Percentiles rank a stretch among this genome's conserved stretches.
Conservation (phyloP, 2,113 vertebrate genomes). For the Lucifuga dentata region DNA sequence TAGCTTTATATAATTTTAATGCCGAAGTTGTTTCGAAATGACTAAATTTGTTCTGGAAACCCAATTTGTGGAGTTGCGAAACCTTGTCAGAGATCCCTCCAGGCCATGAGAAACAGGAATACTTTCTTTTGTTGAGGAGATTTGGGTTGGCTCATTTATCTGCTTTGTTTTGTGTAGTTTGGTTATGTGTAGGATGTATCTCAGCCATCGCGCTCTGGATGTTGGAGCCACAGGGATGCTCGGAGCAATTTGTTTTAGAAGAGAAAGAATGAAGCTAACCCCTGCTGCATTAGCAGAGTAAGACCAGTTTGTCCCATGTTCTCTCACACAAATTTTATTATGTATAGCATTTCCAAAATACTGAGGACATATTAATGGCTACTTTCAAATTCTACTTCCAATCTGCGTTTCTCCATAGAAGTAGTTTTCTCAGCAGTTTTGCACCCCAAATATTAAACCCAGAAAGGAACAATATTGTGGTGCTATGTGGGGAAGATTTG, state of each 20-base stretch:
- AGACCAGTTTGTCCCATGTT: slow-evolving; percentile 46
- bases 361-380: too few species aligned
- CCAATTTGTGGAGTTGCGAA: not conserved
- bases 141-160: not conserved
- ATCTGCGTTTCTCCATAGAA: slow-evolving; percentile 8
- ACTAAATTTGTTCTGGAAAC: not conserved
- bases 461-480: not conserved
- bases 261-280: slow-evolving; percentile 33
- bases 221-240: slow-evolving; percentile 60
- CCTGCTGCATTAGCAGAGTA: slow-evolving; percentile 26
- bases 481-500: not conserved
- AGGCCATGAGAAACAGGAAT: slow-evolving; percentile 25
- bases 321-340: slow-evolving; percentile 22
- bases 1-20: not conserved
- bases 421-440: too few species aligned
- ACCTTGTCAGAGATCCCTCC: slow-evolving; percentile 27
- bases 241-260: slow-evolving; percentile 64
- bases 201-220: slow-evolving; percentile 26
- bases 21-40: not conserved
- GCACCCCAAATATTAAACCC: slow-evolving; percentile 8
- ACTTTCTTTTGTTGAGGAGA: slow-evolving; percentile 4
- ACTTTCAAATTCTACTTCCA: slow-evolving; percentile 4
- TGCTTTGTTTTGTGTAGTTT: slow-evolving; percentile 11
- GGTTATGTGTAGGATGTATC: slow-evolving; percentile 25
- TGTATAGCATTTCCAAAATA: too few species aligned